Percentiles rank a stretch among this genome's conserved stretches.
Evolutionary conservation across 2,888 invertebrate genomes (phyloP).

Genomic region (Lycophotia porphyrea): DNA sequence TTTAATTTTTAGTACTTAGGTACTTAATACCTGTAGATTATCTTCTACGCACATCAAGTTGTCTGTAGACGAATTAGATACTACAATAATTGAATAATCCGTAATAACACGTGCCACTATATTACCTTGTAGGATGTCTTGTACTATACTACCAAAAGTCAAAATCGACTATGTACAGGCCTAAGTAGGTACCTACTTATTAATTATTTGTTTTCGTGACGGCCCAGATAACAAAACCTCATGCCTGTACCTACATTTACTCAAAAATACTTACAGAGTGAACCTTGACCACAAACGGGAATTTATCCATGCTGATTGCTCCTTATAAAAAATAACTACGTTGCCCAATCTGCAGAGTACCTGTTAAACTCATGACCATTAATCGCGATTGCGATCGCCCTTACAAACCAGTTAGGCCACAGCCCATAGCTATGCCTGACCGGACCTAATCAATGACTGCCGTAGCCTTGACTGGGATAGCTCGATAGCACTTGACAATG

Average conservation of each 20-base stretch:
- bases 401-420: not conserved
- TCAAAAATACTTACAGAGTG: not conserved
- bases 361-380: not conserved
- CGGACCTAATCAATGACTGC: not conserved
- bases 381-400: not conserved
- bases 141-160: not conserved
- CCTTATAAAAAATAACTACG: not conserved
- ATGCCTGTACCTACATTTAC: too few species aligned
- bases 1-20: constrained; percentile 1
- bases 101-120: not conserved
- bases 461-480: too few species aligned
- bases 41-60: not conserved
- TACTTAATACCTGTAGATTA: constrained; percentile 1
- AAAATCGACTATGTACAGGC: not conserved
- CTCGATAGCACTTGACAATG: not conserved
- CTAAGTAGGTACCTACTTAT: not conserved
- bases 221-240: not conserved
- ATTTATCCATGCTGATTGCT: not conserved
- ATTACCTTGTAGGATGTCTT: not conserved
- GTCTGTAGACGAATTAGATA: not conserved
- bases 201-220: not conserved
- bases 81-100: constrained; percentile 18
- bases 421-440: not conserved
- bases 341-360: not conserved
- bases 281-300: not conserved